Evolutionary conservation across 1,140 invertebrate species (phyloP), one percentile per base, ranked within the genome.

Genomic region (Bicyclus anynana): DNA sequence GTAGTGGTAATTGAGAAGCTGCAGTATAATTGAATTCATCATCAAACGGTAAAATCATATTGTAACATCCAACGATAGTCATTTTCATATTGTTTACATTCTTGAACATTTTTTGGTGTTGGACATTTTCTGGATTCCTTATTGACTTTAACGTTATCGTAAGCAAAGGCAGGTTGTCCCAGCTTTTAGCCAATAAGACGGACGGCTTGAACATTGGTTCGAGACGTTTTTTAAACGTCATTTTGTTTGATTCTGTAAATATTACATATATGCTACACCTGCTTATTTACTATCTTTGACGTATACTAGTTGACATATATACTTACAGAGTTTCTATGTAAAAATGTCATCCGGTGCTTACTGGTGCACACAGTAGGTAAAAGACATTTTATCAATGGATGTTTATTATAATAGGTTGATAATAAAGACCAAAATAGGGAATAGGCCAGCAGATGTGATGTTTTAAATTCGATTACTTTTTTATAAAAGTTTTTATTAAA

Each of bases 121-220:
- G 5, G 0, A 14, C 13, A 35, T 82, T 84, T 7, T 57, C 47
- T 21, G 53, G 33, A 37, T 84, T 67, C n/a, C 73, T 58, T 5
- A 56, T 51, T 0, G 69, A 60, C 10, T 53, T 59, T 17, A 87
- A 21, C 35, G 74, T 68, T 44, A 88, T 51, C 0, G 65, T 71
- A 1, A 88, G 51, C 5, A 81, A 51, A 12, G 83, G 84, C 1
- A 88, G 67, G 38, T 76, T 86, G 9, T 79, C 73, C 83, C 85
- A 88, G 53, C 85, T 88, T 48, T 82, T 79, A 2, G 57, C 51
- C 5, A 57, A 23, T 17, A 80, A 47, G 9, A 69, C 35, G 6
- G 74, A 56, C 2, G 62, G 67, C 10, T 50, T 23, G 0, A 66
- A 27, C 17, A 71, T 59, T 18, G 79, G 79, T 46, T 86, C 69